Evolutionary conservation across 2,797 vertebrate genomes (phyloP).

Genomic region (Molossus alvarezi): DNA sequence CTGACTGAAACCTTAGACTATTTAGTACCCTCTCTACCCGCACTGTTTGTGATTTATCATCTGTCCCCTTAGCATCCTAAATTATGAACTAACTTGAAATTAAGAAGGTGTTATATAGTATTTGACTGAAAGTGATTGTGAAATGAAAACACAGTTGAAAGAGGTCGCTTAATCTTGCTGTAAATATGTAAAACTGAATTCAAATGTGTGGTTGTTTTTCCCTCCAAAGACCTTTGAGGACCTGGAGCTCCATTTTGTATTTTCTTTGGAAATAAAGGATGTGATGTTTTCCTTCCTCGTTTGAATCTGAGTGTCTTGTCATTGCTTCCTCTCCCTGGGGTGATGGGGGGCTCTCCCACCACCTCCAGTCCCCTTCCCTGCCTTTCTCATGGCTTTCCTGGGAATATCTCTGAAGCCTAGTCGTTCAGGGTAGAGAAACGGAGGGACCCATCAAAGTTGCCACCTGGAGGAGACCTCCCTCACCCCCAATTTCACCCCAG

Average conservation of each 20-base stretch:
- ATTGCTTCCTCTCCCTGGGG: background rate
- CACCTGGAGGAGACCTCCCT: background rate
- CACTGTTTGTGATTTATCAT: slow-evolving; percentile 78
- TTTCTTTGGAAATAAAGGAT: slow-evolving; percentile 81
- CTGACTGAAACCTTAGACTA: slow-evolving; percentile 71
- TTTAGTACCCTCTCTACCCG: slow-evolving; percentile 77
- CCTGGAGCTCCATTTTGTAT: slow-evolving; percentile 74
- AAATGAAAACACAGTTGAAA: slow-evolving; percentile 74
- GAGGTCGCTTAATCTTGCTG: slow-evolving; percentile 81
- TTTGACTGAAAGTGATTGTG: slow-evolving; percentile 78
- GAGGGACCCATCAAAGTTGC: background rate
- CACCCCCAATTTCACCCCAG: background rate
- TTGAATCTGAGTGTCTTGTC: slow-evolving; percentile 65
- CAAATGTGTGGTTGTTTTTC: slow-evolving; percentile 79
- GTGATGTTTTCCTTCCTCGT: slow-evolving; percentile 75
- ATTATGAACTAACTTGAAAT: slow-evolving; percentile 82
- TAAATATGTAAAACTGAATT: slow-evolving; percentile 88
- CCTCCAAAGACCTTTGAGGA: slow-evolving; percentile 79
- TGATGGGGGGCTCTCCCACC: background rate
- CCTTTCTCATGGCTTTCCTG: background rate
- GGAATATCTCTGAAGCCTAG: background rate
- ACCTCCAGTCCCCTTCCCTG: background rate
- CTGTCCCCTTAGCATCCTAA: slow-evolving; percentile 79
- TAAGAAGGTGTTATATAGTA: slow-evolving; percentile 67
- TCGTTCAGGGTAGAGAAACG: background rate